Evolutionary conservation across 2,113 vertebrate genomes (phyloP).

Genomic region (Scomber scombrus): DNA sequence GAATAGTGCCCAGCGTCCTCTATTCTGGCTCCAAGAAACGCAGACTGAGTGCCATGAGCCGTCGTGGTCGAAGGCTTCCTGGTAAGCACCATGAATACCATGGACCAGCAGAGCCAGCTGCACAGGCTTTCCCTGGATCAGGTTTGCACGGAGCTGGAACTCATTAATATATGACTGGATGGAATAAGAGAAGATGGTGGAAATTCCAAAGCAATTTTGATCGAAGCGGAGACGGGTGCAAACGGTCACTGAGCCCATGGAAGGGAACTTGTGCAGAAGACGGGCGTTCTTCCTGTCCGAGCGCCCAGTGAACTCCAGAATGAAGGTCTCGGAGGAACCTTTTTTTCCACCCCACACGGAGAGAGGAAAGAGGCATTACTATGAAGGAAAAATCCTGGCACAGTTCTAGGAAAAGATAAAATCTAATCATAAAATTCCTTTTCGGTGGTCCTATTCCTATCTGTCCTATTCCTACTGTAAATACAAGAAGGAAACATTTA

Average conservation of each 20-base stretch:
- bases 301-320: conserved; percentile 74
- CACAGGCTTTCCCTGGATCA: conserved; percentile 62
- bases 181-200: conserved; percentile 84
- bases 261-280: conserved; percentile 76
- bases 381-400: conserved; percentile 38
- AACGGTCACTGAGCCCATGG: conserved; percentile 79
- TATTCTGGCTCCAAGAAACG: conserved; percentile 76
- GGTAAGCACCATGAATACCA: conserved; percentile 69
- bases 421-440: conserved; percentile 39
- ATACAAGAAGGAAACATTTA: conserved; percentile 45
- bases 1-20: conserved; percentile 78
- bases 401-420: conserved; percentile 41
- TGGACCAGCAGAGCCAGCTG: conserved; percentile 82
- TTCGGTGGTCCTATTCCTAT: conserved; percentile 22
- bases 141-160: conserved; percentile 81
- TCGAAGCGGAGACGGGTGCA: conserved; percentile 77
- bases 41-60: conserved; percentile 81
- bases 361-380: conserved; percentile 13
- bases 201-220: conserved; percentile 70
- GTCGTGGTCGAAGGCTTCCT: conserved; percentile 74
- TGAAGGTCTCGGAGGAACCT: conserved; percentile 66
- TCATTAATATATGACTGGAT: conserved; percentile 74
- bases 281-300: conserved; percentile 70
- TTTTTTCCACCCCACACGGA: conserved; percentile 54
- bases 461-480: conserved; percentile 48